Base-by-base conservation (phyloP, 92 coral and sea anemone genomes). In the Porites cylindrica region DNA sequence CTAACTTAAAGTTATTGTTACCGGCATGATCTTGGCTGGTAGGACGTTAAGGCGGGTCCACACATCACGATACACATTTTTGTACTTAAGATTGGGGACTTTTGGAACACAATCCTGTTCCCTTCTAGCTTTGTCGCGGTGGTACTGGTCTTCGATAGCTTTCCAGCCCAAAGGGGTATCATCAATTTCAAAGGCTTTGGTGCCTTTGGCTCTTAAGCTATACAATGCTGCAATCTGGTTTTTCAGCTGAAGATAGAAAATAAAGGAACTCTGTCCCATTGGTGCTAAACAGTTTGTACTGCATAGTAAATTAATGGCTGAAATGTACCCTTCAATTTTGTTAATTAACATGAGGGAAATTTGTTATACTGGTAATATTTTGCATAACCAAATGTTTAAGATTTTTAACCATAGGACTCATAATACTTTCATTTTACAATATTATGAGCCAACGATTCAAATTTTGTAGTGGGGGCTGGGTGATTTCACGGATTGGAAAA, bases 11-110 rank as follows among this genome's bases (percentile, higher is more conserved):
- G 43, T 32, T 32, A 32, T 32, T 32, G 43, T 32, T 32, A 86
- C 90, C 79, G 78, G 90, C 90, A 86, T 86, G 11, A 86, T 79
- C 38, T 86, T 86, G 1, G 85, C 90, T 52, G 90, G 90, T 71
- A 32, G 70, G 54, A 86, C 90, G 69, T 86, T 79, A 19, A 86
- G 69, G 11, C 90, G 51, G 20, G 90, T 86, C 90, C 90, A 79
- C 32, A 72, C 77, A 66, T 86, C 83, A 14, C 73, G 72, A 80
- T 78, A 80, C 1, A 86, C 90, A 79, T 24, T 71, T 17, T 70
- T 52, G 66, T 86, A 86, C 50, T 71, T 68, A 1, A 86, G 47
- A 12, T 85, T 85, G 21, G 90, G 90, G 16, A 86, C 85, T 24
- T 58, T 67, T 59, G 76, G 68, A 14, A 76, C 71, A 43, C 59